These are phyloP conservation scores for Cryptoprocta ferox DNA, from an alignment of 2,797 vertebrate species.

Conservation along the genomic window DNA sequence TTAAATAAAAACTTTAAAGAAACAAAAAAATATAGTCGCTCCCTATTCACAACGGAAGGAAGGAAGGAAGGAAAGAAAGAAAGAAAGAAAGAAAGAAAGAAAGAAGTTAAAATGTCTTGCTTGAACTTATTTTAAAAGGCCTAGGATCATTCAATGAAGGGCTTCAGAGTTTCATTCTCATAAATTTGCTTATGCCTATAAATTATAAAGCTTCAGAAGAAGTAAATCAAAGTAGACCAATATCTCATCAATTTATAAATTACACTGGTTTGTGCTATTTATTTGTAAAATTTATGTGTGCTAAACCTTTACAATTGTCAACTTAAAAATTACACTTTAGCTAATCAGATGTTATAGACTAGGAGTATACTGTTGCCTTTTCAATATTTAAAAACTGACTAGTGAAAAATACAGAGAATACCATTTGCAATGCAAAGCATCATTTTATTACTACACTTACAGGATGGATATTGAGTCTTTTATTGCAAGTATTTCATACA, in stretches of 20 bases:
- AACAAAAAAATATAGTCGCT: neutral
- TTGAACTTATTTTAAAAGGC: constrained; percentile 28
- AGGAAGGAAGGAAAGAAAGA: neutral
- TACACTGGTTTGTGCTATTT: neutral
- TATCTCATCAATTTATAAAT: neutral
- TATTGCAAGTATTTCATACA: constrained; percentile 54
- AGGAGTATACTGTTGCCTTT: neutral
- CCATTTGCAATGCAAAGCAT: neutral
- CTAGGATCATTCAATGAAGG: neutral
- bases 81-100: neutral
- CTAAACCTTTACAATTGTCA: constrained; percentile 40
- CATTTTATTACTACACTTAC: constrained; percentile 49
- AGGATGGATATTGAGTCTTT: constrained; percentile 39
- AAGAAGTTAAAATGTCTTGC: neutral
- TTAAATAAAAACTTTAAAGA: neutral
- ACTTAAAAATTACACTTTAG: constrained; percentile 33
- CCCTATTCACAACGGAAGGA: neutral
- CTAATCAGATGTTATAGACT: neutral
- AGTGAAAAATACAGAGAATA: constrained; percentile 21
- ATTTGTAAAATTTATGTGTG: neutral
- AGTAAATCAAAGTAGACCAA: neutral
- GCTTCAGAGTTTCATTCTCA: neutral
- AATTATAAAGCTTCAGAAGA: neutral
- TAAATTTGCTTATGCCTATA: neutral
- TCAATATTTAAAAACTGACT: neutral